phyloP scores from a whole-genome alignment of 2,113 vertebrate species.

The Siniperca knerii region DNA sequence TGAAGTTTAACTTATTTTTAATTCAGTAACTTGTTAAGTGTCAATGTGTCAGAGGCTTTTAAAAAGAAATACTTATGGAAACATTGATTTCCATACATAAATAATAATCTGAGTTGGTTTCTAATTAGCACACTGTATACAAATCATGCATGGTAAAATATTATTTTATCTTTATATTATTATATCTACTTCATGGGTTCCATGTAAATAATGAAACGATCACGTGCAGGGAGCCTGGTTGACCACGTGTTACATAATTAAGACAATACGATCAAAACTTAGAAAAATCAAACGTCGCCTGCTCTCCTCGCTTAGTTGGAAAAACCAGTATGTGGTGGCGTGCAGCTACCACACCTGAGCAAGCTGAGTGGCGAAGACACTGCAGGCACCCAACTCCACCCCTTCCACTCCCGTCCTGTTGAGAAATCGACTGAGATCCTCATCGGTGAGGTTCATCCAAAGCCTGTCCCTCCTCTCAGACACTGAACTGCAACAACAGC shows the following conservation, averaged over 20 bases:
- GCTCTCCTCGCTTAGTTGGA: not conserved
- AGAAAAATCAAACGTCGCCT: too few species aligned
- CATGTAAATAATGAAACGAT: not conserved
- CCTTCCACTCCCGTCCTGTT: constrained; percentile 43
- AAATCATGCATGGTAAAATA: not conserved
- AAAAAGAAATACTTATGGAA: not conserved
- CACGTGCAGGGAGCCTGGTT: not conserved
- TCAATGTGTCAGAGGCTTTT: not conserved
- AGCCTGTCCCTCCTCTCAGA: constrained; percentile 33
- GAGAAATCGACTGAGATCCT: constrained; percentile 20
- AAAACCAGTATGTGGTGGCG: not conserved
- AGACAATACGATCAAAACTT: not conserved
- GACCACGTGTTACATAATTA: not conserved
- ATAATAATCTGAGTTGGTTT: not conserved
- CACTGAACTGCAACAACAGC: not conserved
- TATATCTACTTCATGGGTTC: not conserved
- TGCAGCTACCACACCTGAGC: constrained; percentile 64
- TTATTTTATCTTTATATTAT: not conserved
- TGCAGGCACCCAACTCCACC: constrained; percentile 53
- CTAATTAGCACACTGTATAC: not conserved
- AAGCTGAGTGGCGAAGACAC: constrained; percentile 15
- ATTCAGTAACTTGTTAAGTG: not conserved
- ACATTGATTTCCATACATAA: not conserved
- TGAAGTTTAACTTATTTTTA: too few species aligned
- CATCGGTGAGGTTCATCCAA: constrained; percentile 25